Evolutionary conservation across 1,140 invertebrate genomes (phyloP), one percentile per base, ranked within the genome.

Genomic region (Lepidurus couesii): DNA sequence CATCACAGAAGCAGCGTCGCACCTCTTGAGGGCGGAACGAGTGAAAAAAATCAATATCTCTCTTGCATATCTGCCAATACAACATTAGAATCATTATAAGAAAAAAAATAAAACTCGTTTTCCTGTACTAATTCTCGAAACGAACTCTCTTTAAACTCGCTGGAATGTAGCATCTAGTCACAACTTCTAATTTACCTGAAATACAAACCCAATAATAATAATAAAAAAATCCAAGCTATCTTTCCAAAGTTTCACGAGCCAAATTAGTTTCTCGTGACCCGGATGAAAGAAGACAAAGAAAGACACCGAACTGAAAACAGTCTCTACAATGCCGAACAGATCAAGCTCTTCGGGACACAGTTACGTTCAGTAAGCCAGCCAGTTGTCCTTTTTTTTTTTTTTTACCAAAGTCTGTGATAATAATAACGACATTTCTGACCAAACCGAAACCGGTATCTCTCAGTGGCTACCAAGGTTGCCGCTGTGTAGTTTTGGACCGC

Each of bases 1-100:
- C 53, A 65, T 65, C 53, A 65, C 9, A 65, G 53, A 65, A 65
- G 16, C 53, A 65, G 53, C 53, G 53, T 65, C 53, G 53, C 53
- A 65, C 53, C 53, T 65, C 53, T 65, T 65, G 53, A 65, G 21
- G 53, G 53, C 53, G 53, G 16, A 65, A 65, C 53, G 53, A 21
- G 13, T 13, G 53, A 65, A 65, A 65, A 65, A 65, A 65, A 65
- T 65, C 16, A 65, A 65, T 65, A 13, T 7, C 5, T 65, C 16
- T 16, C 53, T 9, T 21, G 8, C 53, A n/a, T 65, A 21, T 21
- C 16, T 65, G 21, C 16, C 16, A 21, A 65, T 21, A 65, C 53
- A 65, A 13, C 53, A 65, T 21, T 65, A 65, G 4, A 65, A 65
- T 65, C 53, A 65, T 21, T 65, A 65, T 21, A 21, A n/a, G 16